These are phyloP conservation scores for Aradus depressus DNA, from an alignment of 2,888 invertebrate species.

Conservation along the genomic window DNA sequence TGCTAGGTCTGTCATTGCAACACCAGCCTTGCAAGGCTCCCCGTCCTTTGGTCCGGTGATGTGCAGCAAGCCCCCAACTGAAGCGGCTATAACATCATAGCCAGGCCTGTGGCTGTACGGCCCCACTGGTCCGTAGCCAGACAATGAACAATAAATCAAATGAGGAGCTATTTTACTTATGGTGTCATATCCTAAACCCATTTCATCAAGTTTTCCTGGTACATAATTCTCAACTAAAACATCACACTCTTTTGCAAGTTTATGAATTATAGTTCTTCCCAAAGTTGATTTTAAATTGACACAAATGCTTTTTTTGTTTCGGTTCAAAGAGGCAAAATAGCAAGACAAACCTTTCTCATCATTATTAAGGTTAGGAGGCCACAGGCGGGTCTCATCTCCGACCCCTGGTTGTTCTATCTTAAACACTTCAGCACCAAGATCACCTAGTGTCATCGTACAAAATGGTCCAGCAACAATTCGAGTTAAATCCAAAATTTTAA, in stretches of 20 bases:
- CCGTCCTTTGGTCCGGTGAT: conserved; percentile 78
- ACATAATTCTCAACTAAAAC: conserved; percentile 88
- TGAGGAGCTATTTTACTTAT: conserved; percentile 58
- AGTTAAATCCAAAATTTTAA: conserved; percentile 67
- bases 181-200: conserved; percentile 69
- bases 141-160: conserved; percentile 85
- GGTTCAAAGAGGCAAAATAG: conserved; percentile 80
- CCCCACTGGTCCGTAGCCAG: conserved; percentile 81
- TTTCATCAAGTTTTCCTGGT: conserved; percentile 70
- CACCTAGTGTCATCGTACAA: conserved; percentile 86
- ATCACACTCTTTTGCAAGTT: conserved; percentile 67
- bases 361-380: conserved; percentile 75
- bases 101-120: conserved; percentile 82
- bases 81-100: conserved; percentile 91
- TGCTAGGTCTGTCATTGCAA: conserved; percentile 83
- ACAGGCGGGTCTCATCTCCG: conserved; percentile 81
- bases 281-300: conserved; percentile 63
- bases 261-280: conserved; percentile 53
- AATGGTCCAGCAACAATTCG: conserved; percentile 88
- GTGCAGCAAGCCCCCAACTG: conserved; percentile 78
- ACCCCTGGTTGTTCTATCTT: conserved; percentile 77
- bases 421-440: conserved; percentile 83
- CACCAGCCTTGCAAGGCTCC: conserved; percentile 81
- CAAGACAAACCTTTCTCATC: conserved; percentile 50
- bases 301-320: conserved; percentile 88